Conservation (phyloP, 2,888 invertebrate genomes). For the Diloba caeruleocephala region DNA sequence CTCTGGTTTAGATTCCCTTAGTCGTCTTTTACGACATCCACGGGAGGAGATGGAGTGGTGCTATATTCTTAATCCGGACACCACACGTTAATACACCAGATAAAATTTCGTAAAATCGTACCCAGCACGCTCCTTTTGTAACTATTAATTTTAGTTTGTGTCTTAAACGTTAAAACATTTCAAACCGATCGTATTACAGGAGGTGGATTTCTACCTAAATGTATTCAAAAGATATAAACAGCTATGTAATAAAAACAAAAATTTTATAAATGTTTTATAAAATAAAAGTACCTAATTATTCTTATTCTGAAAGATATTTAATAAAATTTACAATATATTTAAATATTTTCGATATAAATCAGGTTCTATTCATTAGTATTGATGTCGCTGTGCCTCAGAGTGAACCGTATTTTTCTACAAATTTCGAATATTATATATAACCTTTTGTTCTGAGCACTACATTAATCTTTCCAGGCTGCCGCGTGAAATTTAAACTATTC, state of each 20-base stretch:
- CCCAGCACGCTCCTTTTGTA: background rate
- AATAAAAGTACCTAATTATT: slow-evolving; percentile 41
- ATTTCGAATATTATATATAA: slow-evolving; percentile 36
- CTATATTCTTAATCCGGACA: too few relatives aligned
- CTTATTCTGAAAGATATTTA: slow-evolving; percentile 32
- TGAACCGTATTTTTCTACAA: slow-evolving; percentile 33
- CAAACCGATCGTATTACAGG: slow-evolving; percentile 7
- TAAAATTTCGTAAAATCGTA: too few relatives aligned
- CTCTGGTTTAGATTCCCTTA: too few relatives aligned
- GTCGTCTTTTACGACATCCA: too few relatives aligned
- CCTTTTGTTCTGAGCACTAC: slow-evolving; percentile 59
- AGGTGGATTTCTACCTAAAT: slow-evolving; percentile 29
- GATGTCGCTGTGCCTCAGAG: slow-evolving; percentile 25
- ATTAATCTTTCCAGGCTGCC: slow-evolving; percentile 65
- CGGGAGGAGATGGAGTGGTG: too few relatives aligned
- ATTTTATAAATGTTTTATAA: too few relatives aligned
- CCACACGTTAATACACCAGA: too few relatives aligned
- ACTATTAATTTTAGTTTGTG: slow-evolving; percentile 5
- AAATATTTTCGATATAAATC: slow-evolving; percentile 49
- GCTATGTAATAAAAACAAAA: slow-evolving; percentile 33
- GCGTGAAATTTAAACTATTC: slow-evolving; percentile 74
- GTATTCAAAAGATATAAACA: slow-evolving; percentile 34
- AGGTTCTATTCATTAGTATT: slow-evolving; percentile 43
- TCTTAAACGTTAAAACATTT: slow-evolving; percentile 8
- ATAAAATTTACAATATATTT: slow-evolving; percentile 44